Evolutionary conservation across 2,113 vertebrate genomes (phyloP).

Genomic region (Haemorhous mexicanus): DNA sequence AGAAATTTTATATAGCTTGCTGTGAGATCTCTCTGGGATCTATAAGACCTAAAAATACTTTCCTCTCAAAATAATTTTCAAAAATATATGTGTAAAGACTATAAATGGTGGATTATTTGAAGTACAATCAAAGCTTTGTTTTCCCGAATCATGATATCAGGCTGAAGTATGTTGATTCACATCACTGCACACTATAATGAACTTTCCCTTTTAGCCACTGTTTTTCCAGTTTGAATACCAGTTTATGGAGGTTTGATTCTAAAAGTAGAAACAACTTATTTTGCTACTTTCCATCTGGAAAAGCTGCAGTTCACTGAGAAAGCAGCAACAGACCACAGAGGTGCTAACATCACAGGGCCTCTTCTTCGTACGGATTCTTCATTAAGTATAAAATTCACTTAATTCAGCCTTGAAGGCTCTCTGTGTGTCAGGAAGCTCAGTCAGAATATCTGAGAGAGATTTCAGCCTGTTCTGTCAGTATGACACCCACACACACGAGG

Average conservation of each 20-base stretch:
- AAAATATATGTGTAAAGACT: neutral
- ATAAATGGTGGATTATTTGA: constrained; percentile 5
- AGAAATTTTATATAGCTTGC: neutral
- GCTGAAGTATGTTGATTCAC: constrained; percentile 1
- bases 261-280: constrained; percentile 34
- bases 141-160: neutral
- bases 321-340: neutral
- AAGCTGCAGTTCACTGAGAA: neutral
- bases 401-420: neutral
- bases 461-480: neutral
- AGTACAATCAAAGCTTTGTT: constrained; percentile 32
- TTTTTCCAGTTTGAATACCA: constrained; percentile 15
- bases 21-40: neutral
- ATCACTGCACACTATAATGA: constrained; percentile 1
- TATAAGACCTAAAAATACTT: neutral
- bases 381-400: neutral
- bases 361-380: neutral
- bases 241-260: constrained; percentile 3
- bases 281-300: neutral
- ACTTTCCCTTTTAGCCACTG: neutral
- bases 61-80: neutral
- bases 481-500: neutral
- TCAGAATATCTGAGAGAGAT: neutral
- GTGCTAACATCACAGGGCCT: neutral
- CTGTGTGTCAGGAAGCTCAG: neutral